These are phyloP conservation scores for Scaptomyza graminum DNA, from an alignment of 1,140 invertebrate genomes.

Conservation along the genomic window DNA sequence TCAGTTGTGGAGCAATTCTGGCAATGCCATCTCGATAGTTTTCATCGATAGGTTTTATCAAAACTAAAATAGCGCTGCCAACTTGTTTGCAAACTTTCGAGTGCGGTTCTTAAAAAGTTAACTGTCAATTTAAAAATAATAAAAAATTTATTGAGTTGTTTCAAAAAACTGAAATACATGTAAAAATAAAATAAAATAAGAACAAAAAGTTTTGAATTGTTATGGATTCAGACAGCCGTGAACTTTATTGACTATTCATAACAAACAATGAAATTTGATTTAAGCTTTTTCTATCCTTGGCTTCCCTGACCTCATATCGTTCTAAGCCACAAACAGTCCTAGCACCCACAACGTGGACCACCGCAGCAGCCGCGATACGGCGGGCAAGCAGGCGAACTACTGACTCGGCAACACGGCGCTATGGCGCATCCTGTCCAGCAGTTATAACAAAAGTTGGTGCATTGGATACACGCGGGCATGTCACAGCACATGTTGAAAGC, in stretches of 20 bases:
- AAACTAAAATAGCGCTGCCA: conserved; percentile 14
- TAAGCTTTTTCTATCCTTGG: neutral
- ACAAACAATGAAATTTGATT: neutral
- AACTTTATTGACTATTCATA: neutral
- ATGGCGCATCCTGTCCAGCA: conserved; percentile 59
- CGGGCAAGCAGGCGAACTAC: conserved; percentile 40
- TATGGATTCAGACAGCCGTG: neutral
- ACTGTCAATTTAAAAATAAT: neutral
- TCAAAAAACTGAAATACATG: no score
- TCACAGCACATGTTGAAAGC: conserved; percentile 56
- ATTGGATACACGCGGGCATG: conserved; percentile 52
- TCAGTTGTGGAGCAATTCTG: conserved; percentile 41
- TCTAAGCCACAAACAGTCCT: conserved; percentile 22
- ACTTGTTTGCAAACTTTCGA: neutral
- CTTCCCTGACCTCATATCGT: conserved; percentile 16
- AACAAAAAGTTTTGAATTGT: neutral
- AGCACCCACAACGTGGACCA: conserved; percentile 42
- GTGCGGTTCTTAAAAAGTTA: neutral
- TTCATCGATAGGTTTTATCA: conserved; percentile 17
- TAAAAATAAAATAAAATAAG: no score
- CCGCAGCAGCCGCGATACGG: conserved; percentile 43
- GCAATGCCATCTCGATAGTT: conserved; percentile 40
- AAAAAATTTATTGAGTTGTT: no score
- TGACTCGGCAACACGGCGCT: conserved; percentile 30
- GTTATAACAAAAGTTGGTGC: conserved; percentile 67